Base-by-base conservation (phyloP, 2,797 vertebrate species). In the Sphenopsis melanotis region DNA sequence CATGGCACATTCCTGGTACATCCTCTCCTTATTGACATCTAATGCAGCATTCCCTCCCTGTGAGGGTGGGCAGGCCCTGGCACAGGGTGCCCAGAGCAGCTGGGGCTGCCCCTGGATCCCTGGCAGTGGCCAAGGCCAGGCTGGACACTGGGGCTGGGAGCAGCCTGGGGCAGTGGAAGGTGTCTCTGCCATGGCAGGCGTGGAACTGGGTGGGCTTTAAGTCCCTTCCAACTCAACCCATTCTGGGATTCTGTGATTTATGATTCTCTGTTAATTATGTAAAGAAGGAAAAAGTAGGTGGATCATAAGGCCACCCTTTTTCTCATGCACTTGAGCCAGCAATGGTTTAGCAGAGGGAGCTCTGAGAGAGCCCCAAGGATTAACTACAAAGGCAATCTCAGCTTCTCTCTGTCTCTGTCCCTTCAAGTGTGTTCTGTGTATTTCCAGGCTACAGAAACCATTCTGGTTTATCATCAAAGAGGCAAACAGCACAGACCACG, bases 131-230 rank as follows among this genome's bases (percentile, higher is more conserved):
- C 78, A 42, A 63, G 47, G 47, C 15, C 23, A 56, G 55, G 41
- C 0, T 82, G 63, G 44, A 26, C 50, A 30, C 0, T 3, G 13
- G 39, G 66, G 29, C 17, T 65, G 0, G 84, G 78, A 77, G 50
- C 56, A 52, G 7, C 60, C 39, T 81, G 53, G 46, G 17, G 9
- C 22, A 27, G 56, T 57, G 71, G 17, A 0, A 83, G 29, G 20
- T 50, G 56, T 34, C 71, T 29, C 36, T 76, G 56, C 7, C 41
- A 20, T 19, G 37, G 61, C 37, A 12, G 27, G 7, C 2, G 27
- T 55, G 42, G 13, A 0, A 37, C 3, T 12, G 27, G 19, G 0
- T 49, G 56, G 3, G 1, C 1, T 83, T 68, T n/a, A 1, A 21
- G 2, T 47, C 5, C 10, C 4, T 69, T 22, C 16, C 20, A 7